Conservation (phyloP, 1,140 invertebrate species). For the Drosophila ohnishii region DNA sequence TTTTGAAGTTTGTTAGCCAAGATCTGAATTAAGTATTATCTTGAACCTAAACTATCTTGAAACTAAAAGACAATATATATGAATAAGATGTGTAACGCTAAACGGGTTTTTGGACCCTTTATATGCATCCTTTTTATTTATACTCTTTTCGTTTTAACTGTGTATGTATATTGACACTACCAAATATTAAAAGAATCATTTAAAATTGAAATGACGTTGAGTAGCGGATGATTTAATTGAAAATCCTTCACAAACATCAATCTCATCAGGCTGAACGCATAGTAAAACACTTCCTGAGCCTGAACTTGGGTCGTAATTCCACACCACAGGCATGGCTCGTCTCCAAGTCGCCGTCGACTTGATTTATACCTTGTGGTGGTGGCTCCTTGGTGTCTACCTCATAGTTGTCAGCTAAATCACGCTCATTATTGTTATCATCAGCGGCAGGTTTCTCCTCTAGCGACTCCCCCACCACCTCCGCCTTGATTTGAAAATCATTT, state of each 20-base stretch:
- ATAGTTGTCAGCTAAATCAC: constrained; percentile 80
- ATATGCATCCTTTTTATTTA: neutral
- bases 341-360: constrained; percentile 29
- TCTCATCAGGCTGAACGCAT: neutral
- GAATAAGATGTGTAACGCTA: neutral
- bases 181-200: neutral
- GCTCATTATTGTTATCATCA: constrained; percentile 81
- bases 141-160: neutral
- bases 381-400: constrained; percentile 48
- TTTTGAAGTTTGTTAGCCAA: neutral
- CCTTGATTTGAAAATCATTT: constrained; percentile 81
- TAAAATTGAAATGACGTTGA: neutral
- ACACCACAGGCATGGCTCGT: constrained; percentile 7
- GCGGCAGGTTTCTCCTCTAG: constrained; percentile 48
- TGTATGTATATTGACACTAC: no score
- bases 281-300: constrained; percentile 15
- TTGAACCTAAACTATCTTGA: no score
- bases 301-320: constrained; percentile 14
- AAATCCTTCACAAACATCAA: neutral
- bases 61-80: neutral
- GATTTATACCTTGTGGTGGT: constrained; percentile 58
- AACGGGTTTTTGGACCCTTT: neutral
- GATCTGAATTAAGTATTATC: neutral
- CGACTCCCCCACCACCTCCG: constrained; percentile 7
- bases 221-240: neutral